Evolutionary conservation across 2,113 vertebrate genomes (phyloP).

Genomic region (Lichenostomus cassidix): DNA sequence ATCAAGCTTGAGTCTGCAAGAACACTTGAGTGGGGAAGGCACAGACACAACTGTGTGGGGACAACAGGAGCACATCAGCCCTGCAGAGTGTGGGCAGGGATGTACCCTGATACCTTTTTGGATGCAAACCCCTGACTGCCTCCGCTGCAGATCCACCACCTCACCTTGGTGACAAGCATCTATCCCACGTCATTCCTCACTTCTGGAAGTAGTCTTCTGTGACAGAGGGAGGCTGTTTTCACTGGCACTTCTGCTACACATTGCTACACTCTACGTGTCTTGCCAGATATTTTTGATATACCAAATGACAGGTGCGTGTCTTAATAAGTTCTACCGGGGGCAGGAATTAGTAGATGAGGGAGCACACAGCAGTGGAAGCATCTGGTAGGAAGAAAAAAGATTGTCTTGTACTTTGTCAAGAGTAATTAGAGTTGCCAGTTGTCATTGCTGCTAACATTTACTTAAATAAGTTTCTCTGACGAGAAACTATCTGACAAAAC

Average conservation of each 20-base stretch:
- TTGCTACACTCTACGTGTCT: constrained; percentile 41
- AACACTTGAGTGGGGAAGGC: neutral
- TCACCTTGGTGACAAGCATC: neutral
- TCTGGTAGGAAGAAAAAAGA: constrained; percentile 67
- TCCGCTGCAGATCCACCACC: neutral
- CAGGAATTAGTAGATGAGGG: constrained; percentile 65
- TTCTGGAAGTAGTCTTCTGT: constrained; percentile 45
- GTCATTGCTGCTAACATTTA: constrained; percentile 62
- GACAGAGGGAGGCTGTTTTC: constrained; percentile 60
- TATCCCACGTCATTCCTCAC: neutral
- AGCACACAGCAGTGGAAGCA: constrained; percentile 66
- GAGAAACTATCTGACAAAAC: constrained; percentile 48
- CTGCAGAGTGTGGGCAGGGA: neutral
- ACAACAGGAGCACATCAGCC: constrained; percentile 23
- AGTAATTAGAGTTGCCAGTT: constrained; percentile 72
- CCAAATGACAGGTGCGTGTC: constrained; percentile 67
- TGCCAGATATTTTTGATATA: constrained; percentile 46
- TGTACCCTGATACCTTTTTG: neutral
- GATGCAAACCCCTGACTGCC: neutral
- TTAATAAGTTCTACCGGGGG: constrained; percentile 68
- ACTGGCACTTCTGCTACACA: neutral
- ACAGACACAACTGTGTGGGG: neutral
- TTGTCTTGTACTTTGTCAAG: constrained; percentile 70
- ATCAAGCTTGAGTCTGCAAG: constrained; percentile 10
- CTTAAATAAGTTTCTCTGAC: constrained; percentile 67